These are phyloP conservation scores for Lampris incognitus DNA, from an alignment of 2,113 vertebrate genomes.

Conservation along the genomic window DNA sequence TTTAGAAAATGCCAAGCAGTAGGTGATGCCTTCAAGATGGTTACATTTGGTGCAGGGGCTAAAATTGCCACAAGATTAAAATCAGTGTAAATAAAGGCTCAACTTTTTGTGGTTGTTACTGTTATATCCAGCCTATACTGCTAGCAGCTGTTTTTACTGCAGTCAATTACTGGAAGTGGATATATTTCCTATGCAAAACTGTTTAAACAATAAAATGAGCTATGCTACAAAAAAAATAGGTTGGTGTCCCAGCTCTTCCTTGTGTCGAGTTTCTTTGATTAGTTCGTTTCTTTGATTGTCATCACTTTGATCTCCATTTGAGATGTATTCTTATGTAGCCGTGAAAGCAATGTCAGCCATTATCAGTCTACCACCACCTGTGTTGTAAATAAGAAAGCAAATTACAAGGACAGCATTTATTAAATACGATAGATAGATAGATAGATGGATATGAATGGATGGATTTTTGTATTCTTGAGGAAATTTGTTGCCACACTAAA, in stretches of 20 bases:
- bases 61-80: conserved; percentile 99
- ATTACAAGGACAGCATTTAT: background rate
- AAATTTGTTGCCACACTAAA: no score
- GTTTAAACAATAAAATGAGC: conserved; percentile 99
- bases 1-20: conserved; percentile 73
- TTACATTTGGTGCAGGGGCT: conserved; percentile 88
- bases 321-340: no score
- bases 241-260: conserved; percentile 57
- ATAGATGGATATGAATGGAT: no score
- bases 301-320: no score
- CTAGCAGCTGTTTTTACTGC: conserved; percentile 99
- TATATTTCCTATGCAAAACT: conserved; percentile 99
- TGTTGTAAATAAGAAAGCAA: background rate
- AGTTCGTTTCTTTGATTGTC: background rate
- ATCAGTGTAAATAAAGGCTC: conserved; percentile 99
- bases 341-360: no score
- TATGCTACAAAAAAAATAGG: conserved; percentile 91
- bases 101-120: conserved; percentile 99
- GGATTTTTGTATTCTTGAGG: no score
- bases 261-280: conserved; percentile 13
- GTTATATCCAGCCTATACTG: conserved; percentile 99
- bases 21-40: conserved; percentile 79
- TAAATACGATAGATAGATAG: no score
- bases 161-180: conserved; percentile 99
- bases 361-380: background rate